A percentile compares a stretch with the other conserved stretches of the same genome.
Conservation (phyloP, 2,113 vertebrate genomes). For the Dasyornis broadbenti region DNA sequence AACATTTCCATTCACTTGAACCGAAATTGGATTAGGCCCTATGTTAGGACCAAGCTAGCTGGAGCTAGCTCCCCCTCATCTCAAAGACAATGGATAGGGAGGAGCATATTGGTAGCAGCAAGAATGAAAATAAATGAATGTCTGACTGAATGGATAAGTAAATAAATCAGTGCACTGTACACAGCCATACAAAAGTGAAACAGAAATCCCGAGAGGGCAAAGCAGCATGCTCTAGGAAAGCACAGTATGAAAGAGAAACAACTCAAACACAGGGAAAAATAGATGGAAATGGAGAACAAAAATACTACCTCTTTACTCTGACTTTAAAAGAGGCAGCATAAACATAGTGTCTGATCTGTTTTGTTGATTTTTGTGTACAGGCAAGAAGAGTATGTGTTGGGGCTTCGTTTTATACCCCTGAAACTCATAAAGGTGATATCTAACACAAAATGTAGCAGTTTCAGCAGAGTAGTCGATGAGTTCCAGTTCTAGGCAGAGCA, state of each 20-base stretch:
- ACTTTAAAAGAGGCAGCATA: background rate
- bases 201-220: background rate
- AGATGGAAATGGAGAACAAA: background rate
- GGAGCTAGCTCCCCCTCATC: background rate
- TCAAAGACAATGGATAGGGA: background rate
- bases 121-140: background rate
- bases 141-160: background rate
- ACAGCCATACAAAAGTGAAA: background rate
- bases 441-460: accelerated
- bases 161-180: background rate
- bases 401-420: background rate
- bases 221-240: background rate
- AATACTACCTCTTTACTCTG: background rate
- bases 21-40: background rate
- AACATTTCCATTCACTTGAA: background rate
- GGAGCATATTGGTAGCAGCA: background rate
- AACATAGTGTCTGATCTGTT: background rate
- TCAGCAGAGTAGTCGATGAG: background rate
- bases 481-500: background rate
- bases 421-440: background rate
- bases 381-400: accelerated
- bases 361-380: background rate
- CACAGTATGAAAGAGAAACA: background rate
- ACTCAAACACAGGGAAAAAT: background rate
- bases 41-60: background rate